Evolutionary conservation across 2,797 vertebrate genomes (phyloP).

Genomic region (Podarcis lilfordi): DNA sequence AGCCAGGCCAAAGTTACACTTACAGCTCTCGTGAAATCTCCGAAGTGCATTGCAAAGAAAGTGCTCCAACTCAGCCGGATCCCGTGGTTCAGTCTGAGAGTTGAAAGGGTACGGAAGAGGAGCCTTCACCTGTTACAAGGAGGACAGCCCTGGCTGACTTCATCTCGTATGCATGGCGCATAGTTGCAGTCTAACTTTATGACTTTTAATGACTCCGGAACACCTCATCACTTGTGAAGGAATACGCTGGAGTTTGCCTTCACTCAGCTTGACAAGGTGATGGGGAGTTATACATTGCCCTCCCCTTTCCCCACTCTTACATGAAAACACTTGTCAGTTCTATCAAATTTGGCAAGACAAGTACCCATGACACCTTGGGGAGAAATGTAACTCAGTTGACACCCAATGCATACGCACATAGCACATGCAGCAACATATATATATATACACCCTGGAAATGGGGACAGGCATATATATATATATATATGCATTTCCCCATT

Average conservation of each 20-base stretch:
- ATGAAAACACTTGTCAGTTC: constrained; percentile 76
- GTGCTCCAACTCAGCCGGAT: constrained; percentile 31
- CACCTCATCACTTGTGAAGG: constrained; percentile 69
- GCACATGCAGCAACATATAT: constrained; percentile 53
- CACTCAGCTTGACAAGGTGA: constrained; percentile 73
- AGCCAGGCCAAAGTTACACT: constrained; percentile 54
- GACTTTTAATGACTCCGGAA: constrained; percentile 76
- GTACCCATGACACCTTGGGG: constrained; percentile 75
- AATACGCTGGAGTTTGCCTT: constrained; percentile 71
- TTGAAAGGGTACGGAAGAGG: constrained; percentile 26
- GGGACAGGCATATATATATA: constrained; percentile 30
- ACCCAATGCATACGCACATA: constrained; percentile 50
- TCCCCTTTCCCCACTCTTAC: constrained; percentile 57
- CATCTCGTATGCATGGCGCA: constrained; percentile 61
- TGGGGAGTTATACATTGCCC: constrained; percentile 68
- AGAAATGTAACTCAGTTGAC: constrained; percentile 73
- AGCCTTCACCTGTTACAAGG: constrained; percentile 61
- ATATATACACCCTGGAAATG: no score
- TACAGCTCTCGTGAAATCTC: constrained; percentile 58
- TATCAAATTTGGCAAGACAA: constrained; percentile 77
- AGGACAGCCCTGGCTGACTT: constrained; percentile 58
- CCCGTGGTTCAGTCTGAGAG: constrained; percentile 55
- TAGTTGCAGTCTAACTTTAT: constrained; percentile 60
- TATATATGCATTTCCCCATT: constrained; percentile 68
- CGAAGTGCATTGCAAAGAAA: constrained; percentile 51